Evolutionary conservation across 2,797 vertebrate genomes (phyloP).

Genomic region (Percopsis omiscomaycus): DNA sequence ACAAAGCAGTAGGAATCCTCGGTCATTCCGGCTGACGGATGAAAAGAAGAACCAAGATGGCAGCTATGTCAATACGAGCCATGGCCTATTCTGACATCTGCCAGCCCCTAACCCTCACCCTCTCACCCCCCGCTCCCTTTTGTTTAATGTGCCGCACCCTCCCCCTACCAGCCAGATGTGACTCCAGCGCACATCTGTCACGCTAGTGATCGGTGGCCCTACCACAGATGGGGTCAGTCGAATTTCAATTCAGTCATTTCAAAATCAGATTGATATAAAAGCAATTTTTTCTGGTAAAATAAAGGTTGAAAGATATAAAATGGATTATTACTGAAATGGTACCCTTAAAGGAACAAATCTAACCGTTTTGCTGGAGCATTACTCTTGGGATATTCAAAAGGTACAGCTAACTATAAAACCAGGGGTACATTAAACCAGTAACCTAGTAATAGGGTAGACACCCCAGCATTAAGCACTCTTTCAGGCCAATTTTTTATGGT

Average conservation of each 20-base stretch:
- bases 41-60: constrained; percentile 69
- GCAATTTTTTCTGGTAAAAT: no score
- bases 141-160: constrained; percentile 32
- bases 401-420: no score
- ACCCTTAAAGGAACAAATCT: no score
- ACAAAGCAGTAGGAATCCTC: constrained; percentile 68
- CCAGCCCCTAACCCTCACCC: constrained; percentile 59
- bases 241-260: constrained; percentile 9
- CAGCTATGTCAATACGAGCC: constrained; percentile 73
- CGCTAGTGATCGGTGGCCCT: constrained; percentile 38
- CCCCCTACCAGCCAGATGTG: constrained; percentile 57
- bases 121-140: constrained; percentile 56
- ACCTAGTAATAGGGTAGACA: no score
- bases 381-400: no score
- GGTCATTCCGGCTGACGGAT: constrained; percentile 61
- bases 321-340: no score
- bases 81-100: constrained; percentile 66
- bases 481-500: no score
- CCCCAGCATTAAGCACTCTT: no score
- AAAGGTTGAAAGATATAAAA: no score
- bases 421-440: no score
- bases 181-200: constrained; percentile 57
- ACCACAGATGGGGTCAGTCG: not conserved
- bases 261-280: not conserved
- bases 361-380: no score